Conservation (phyloP, 2,888 invertebrate genomes). For the Agrochola lota region DNA sequence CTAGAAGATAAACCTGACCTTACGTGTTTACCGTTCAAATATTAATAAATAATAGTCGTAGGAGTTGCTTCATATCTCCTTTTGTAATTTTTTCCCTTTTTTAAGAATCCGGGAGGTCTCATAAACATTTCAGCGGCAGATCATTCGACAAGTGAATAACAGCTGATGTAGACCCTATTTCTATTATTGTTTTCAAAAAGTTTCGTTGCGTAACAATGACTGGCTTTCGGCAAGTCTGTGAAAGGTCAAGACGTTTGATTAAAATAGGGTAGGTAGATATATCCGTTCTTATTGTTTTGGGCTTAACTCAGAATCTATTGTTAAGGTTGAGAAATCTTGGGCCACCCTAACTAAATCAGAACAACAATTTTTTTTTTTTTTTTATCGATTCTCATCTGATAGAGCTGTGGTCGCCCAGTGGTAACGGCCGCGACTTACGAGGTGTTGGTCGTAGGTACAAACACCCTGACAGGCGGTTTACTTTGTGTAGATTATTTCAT, state of each 20-base stretch:
- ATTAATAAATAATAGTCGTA: not conserved
- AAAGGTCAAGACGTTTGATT: conserved; percentile 19
- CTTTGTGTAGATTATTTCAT: too few species aligned
- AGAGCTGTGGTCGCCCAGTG: not conserved
- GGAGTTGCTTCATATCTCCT: not conserved
- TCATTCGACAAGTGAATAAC: conserved; percentile 13
- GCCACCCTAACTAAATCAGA: not conserved
- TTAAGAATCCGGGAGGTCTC: not conserved
- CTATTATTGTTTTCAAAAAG: not conserved
- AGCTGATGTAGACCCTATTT: not conserved
- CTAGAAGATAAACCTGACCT: not conserved
- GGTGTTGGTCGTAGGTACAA: too few species aligned
- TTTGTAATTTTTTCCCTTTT: not conserved
- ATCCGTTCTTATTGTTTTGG: conserved; percentile 32
- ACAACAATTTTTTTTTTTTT: not conserved
- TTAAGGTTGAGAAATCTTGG: not conserved
- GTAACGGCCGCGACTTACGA: too few species aligned
- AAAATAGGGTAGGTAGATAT: not conserved
- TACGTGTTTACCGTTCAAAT: not conserved
- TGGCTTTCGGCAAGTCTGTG: conserved; percentile 6
- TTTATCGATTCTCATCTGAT: not conserved
- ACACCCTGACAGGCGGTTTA: too few species aligned
- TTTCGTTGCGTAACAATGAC: conserved; percentile 13
- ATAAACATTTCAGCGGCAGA: not conserved
- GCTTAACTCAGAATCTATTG: not conserved